These are phyloP conservation scores for Istiophorus platypterus DNA, from an alignment of 2,113 vertebrate genomes.

Conservation along the genomic window DNA sequence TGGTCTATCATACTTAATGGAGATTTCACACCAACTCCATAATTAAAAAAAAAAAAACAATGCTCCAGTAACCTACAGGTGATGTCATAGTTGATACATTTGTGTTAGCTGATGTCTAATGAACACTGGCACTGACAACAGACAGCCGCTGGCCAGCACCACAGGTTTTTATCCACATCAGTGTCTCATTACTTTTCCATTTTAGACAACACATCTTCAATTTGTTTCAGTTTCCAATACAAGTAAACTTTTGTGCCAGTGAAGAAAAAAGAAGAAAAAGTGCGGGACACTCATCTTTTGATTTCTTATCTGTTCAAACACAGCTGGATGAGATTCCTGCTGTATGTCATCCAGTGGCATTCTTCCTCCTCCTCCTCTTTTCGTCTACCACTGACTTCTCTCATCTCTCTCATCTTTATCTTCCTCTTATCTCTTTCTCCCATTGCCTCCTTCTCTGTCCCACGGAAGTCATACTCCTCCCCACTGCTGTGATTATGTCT, in stretches of 20 bases:
- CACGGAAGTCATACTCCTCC: conserved; percentile 19
- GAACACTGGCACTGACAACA: too few species aligned
- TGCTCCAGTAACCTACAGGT: background rate
- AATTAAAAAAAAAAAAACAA: background rate
- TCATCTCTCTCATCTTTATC: conserved; percentile 59
- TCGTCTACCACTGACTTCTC: conserved; percentile 23
- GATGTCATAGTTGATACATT: background rate
- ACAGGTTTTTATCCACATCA: too few species aligned
- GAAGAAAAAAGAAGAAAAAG: background rate
- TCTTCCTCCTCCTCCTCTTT: conserved; percentile 35
- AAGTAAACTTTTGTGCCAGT: background rate
- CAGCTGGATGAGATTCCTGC: conserved; percentile 48
- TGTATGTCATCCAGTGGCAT: conserved; percentile 32
- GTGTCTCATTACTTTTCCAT: too few species aligned
- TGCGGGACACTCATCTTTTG: background rate
- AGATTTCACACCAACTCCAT: too few species aligned
- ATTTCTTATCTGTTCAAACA: conserved; percentile 10
- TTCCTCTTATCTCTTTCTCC: conserved; percentile 45
- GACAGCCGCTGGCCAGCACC: too few species aligned
- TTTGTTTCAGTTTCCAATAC: too few species aligned
- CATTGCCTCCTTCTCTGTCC: conserved; percentile 20
- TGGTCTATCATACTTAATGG: too few species aligned
- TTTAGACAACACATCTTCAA: too few species aligned
- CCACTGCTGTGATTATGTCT: conserved; percentile 45
- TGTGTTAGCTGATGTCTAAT: background rate